Evolutionary conservation across 1,140 invertebrate species (phyloP).

Genomic region (Pseudomyrmex cubaensis): DNA sequence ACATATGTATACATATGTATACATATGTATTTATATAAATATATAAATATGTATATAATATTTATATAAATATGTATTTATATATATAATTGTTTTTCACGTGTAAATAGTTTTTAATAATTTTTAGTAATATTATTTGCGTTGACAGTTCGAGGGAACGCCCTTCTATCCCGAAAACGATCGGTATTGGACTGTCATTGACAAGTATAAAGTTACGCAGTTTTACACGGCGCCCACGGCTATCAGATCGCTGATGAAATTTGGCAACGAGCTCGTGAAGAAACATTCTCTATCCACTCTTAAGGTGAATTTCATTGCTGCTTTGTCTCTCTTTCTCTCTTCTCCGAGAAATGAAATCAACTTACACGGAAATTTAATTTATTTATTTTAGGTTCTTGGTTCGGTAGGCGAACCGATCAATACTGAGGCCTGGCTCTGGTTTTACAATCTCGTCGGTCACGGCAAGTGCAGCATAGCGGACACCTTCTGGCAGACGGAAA

Average conservation of each 20-base stretch:
- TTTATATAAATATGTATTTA: slow-evolving; percentile 85
- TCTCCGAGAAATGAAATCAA: not conserved
- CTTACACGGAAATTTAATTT: slow-evolving; percentile 31
- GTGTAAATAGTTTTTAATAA: not conserved
- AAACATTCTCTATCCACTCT: slow-evolving; percentile 86
- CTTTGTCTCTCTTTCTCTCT: not conserved
- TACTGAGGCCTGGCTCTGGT: slow-evolving; percentile 99
- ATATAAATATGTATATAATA: no score
- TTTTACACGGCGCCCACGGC: slow-evolving; percentile 99
- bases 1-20: slow-evolving; percentile 86
- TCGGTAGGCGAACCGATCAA: slow-evolving; percentile 99
- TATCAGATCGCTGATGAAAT: slow-evolving; percentile 98
- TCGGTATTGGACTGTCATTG: slow-evolving; percentile 96
- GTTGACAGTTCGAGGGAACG: slow-evolving; percentile 96
- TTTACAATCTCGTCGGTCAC: slow-evolving; percentile 94
- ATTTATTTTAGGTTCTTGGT: slow-evolving; percentile 91
- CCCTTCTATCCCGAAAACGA: slow-evolving; percentile 96
- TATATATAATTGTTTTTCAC: not conserved
- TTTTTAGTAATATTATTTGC: slow-evolving; percentile 1
- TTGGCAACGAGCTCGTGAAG: slow-evolving; percentile 91
- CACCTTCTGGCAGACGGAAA: slow-evolving; percentile 99
- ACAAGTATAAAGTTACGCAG: slow-evolving; percentile 97
- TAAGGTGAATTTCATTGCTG: slow-evolving; percentile 79
- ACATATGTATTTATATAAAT: not conserved
- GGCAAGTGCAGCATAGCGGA: slow-evolving; percentile 96